Conservation (phyloP, 2,113 vertebrate species). For the Odontophorus gujanensis region DNA sequence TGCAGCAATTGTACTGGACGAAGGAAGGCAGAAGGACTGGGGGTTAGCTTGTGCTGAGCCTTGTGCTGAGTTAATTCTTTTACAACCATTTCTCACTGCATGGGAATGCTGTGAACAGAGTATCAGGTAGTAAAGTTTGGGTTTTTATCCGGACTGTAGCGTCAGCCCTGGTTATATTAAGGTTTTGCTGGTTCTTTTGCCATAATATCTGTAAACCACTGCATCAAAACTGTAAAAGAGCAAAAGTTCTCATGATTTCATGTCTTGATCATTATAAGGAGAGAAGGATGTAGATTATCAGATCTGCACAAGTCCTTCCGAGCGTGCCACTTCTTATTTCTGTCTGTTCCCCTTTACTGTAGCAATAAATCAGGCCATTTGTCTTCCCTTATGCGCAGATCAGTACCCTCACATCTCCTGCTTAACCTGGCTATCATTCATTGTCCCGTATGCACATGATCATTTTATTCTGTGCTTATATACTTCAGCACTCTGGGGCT, state of each 20-base stretch:
- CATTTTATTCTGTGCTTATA: background rate
- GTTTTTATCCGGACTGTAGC: background rate
- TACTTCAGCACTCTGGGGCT: background rate
- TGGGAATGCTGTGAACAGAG: background rate
- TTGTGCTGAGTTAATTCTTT: background rate
- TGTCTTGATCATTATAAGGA: background rate
- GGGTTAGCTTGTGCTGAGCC: fast-evolving
- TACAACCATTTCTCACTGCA: background rate
- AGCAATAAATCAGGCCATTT: background rate
- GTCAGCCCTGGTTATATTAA: background rate
- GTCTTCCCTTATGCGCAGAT: background rate
- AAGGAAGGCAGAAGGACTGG: background rate
- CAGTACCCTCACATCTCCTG: fast-evolving
- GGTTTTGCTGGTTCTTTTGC: background rate
- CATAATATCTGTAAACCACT: background rate
- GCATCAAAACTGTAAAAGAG: background rate
- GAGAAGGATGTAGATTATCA: background rate
- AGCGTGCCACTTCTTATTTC: background rate
- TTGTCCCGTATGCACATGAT: background rate
- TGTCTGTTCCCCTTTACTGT: background rate
- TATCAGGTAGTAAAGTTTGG: background rate
- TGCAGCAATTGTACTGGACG: background rate
- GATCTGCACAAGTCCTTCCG: background rate
- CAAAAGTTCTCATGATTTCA: background rate
- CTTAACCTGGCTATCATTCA: background rate